Evolutionary conservation across 2,888 invertebrate genomes (phyloP), one percentile per base, ranked within the genome.

Genomic region (Epicampocera succincta): DNA sequence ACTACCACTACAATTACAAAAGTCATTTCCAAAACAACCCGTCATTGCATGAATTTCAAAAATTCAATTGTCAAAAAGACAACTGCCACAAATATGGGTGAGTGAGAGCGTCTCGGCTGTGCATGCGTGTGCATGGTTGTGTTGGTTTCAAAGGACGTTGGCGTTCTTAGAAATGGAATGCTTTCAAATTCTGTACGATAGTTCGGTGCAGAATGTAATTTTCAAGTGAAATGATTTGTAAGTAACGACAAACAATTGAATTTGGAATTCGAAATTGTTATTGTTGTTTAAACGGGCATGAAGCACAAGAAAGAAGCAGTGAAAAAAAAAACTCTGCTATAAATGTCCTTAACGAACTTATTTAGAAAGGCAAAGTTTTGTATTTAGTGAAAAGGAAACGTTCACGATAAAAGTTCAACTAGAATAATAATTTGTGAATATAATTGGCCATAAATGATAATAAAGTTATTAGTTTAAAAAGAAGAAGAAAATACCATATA

Each of bases 191-290:
- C 42, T n/a, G 11, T 4, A 21, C n/a, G 52, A 72, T 54, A 63
- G 19, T 73, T 63, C 19, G 54, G 44, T 17, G 50, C 21, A 52
- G 38, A 38, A 25, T 54, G 19, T 19, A 25, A 2, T 19, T 33
- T 46, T 17, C 12, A 76, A 68, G 44, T 80, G 61, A 29, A 80
- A 72, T 80, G 61, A 80, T 73, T 80, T 76, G 72, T 76, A 50
- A 80, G 44, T 48, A 71, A 56, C 19, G 19, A 29, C 46, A 65
- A 75, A 58, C 80, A 80, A 80, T 78, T 66, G 54, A 73, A 72
- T 78, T 78, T 56, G 40, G 40, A 76, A 63, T 48, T 54, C 33
- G n/a, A 69, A 68, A 76, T 76, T 52, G 61, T 40, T 46, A 56
- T 68, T 52, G 42, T 33, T 42, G 29, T 63, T 44, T 44, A 29